Conservation (phyloP, 2,113 vertebrate species). For the Bagarius yarrelli region DNA sequence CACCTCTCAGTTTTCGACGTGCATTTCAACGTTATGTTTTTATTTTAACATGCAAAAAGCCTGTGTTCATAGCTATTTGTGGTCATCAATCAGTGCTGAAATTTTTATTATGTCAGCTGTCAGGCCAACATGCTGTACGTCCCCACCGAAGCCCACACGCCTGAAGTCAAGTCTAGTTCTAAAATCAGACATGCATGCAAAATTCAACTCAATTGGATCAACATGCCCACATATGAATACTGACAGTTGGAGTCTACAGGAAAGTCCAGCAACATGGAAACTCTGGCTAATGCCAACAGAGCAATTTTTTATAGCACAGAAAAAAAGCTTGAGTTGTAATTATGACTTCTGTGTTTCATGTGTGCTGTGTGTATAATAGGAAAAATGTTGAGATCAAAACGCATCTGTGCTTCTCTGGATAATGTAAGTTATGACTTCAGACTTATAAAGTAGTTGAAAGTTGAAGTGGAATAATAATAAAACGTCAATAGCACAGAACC, state of each 20-base stretch:
- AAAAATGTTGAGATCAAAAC: constrained; percentile 8
- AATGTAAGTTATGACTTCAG: background rate
- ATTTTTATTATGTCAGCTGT: constrained; percentile 4
- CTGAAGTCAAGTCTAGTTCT: background rate
- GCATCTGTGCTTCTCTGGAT: background rate
- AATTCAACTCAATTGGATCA: constrained; percentile 20
- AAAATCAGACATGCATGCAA: constrained; percentile 18
- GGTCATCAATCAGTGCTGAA: constrained; percentile 23
- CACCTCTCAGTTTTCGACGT: background rate
- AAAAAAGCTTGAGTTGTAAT: constrained; percentile 37
- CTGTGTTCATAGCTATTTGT: constrained; percentile 11
- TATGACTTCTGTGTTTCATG: constrained; percentile 28
- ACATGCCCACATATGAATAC: constrained; percentile 5
- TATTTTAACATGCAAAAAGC: background rate
- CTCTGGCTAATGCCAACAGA: constrained; percentile 19
- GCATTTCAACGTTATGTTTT: background rate
- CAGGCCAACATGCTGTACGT: background rate
- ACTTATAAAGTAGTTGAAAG: constrained; percentile 2
- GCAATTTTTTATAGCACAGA: constrained; percentile 19
- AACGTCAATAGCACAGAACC: background rate
- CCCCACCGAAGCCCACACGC: background rate
- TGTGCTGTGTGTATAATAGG: background rate
- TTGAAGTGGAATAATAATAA: background rate
- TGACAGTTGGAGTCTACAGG: constrained; percentile 26
- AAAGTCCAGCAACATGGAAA: constrained; percentile 47